phyloP scores from a whole-genome alignment of 2,113 vertebrate genomes.

The Bos javanicus region DNA sequence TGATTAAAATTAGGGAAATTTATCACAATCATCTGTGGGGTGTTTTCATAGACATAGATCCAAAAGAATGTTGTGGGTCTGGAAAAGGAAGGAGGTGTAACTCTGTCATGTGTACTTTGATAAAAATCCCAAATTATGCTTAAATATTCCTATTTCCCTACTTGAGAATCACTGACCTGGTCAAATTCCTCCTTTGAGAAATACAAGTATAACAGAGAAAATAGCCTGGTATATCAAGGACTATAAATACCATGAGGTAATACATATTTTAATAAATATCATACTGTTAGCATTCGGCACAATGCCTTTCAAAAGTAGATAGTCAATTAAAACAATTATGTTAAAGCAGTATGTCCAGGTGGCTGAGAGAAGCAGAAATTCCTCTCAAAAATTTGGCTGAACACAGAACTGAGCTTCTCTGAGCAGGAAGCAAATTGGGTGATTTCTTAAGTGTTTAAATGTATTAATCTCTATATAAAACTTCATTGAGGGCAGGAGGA shows the following conservation, averaged over 20 bases:
- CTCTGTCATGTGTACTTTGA: neutral
- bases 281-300: neutral
- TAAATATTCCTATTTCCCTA: neutral
- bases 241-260: neutral
- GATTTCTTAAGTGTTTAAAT: neutral
- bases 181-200: neutral
- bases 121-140: neutral
- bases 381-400: neutral
- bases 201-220: neutral
- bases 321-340: neutral
- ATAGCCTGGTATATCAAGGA: neutral
- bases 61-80: neutral
- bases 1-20: neutral
- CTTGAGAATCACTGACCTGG: neutral
- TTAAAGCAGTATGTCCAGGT: neutral
- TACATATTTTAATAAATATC: neutral
- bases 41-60: neutral
- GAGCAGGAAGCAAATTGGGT: neutral
- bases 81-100: neutral
- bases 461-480: neutral
- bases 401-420: neutral
- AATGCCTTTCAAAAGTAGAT: neutral
- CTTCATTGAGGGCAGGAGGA: neutral
- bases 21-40: neutral
- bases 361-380: neutral